A percentile compares a stretch with the other conserved stretches of the same genome.
These are phyloP conservation scores for Eutrigla gurnardus DNA, from an alignment of 2,797 vertebrate genomes.

Conservation along the genomic window DNA sequence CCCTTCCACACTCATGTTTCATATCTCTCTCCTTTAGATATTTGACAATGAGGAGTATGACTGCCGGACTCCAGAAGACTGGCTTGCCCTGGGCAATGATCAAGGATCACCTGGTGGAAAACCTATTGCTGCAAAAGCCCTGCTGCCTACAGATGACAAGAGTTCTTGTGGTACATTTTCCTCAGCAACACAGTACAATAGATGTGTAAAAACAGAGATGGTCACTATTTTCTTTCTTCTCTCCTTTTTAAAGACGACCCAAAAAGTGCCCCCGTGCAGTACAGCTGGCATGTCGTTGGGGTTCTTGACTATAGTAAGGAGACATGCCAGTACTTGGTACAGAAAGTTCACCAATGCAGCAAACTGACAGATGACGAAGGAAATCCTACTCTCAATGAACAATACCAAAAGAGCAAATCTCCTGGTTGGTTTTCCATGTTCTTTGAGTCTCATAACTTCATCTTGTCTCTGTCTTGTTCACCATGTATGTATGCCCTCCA, in stretches of 20 bases:
- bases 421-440: conserved; percentile 21
- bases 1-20: neutral
- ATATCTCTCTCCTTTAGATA: conserved; percentile 75
- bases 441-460: conserved; percentile 3
- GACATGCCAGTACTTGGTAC: conserved; percentile 90
- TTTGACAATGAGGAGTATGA: conserved; percentile 95
- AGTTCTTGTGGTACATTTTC: conserved; percentile 81
- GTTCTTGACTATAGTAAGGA: conserved; percentile 88
- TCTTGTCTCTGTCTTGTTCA: neutral
- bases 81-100: conserved; percentile 87
- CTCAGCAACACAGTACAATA: neutral
- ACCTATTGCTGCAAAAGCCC: conserved; percentile 91
- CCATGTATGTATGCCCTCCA: neutral
- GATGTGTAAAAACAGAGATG: neutral
- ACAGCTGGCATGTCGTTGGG: conserved; percentile 89
- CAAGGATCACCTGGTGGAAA: conserved; percentile 80
- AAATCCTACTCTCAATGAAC: conserved; percentile 71
- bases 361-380: conserved; percentile 74
- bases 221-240: neutral
- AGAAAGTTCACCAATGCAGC: conserved; percentile 83
- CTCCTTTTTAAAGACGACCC: conserved; percentile 81
- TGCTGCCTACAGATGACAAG: conserved; percentile 85
- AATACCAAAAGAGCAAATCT: conserved; percentile 74
- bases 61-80: conserved; percentile 89
- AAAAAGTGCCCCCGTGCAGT: conserved; percentile 71